Percentiles rank a stretch among this genome's conserved stretches.
Conservation (phyloP, 2,113 vertebrate species). For the Carassius gibelio region DNA sequence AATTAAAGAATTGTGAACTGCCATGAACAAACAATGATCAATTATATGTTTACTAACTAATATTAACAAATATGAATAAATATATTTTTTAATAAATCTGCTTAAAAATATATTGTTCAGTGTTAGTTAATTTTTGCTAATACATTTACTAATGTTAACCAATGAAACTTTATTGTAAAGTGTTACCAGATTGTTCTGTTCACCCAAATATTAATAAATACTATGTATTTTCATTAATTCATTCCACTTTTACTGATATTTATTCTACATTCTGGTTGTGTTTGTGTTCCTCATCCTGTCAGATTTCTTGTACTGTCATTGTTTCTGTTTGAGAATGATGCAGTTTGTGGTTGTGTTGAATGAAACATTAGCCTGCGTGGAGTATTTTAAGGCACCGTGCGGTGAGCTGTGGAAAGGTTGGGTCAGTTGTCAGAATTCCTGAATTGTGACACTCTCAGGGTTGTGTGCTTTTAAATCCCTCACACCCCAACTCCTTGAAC, state of each 20-base stretch:
- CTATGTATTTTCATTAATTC: neutral
- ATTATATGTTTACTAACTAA: too few relatives aligned
- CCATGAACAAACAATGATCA: too few relatives aligned
- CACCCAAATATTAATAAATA: too few relatives aligned
- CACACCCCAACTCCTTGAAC: neutral
- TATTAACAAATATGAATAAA: too few relatives aligned
- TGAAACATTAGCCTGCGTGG: constrained; percentile 14
- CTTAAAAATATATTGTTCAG: too few relatives aligned
- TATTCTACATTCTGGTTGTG: neutral
- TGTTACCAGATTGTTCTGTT: neutral
- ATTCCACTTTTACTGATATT: neutral
- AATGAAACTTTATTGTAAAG: neutral
- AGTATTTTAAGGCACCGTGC: constrained; percentile 22
- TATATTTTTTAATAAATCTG: too few relatives aligned
- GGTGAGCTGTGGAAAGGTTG: constrained; percentile 31
- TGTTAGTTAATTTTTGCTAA: neutral
- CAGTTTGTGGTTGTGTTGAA: neutral
- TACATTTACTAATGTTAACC: neutral
- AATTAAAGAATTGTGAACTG: too few relatives aligned
- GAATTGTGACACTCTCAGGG: constrained; percentile 31
- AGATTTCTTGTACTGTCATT: constrained; percentile 14
- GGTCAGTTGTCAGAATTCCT: constrained; percentile 51
- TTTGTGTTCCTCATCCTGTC: neutral
- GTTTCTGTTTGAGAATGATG: neutral
- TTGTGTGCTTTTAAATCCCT: constrained; percentile 35